A percentile compares a stretch with the other conserved stretches of the same genome.
Evolutionary conservation across 1,140 invertebrate species (phyloP).

Genomic region (Trichomalopsis sarcophagae): DNA sequence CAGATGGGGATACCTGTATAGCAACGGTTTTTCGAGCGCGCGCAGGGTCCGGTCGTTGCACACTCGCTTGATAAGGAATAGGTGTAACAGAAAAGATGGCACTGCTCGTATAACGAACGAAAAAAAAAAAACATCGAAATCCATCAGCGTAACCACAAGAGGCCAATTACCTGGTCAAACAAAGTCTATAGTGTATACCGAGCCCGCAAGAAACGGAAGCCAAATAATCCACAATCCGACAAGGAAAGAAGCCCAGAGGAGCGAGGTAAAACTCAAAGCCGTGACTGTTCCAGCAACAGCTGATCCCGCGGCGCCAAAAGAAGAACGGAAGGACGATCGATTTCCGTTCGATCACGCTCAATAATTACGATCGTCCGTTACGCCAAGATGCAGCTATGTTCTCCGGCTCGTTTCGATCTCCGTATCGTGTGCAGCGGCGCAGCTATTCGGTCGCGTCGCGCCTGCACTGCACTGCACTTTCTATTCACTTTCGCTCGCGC

Average conservation of each 20-base stretch:
- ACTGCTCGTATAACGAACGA: no score
- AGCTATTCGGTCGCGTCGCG: not conserved
- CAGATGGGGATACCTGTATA: not conserved
- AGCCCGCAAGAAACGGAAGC: not conserved
- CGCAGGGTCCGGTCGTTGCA: not conserved
- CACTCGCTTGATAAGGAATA: not conserved
- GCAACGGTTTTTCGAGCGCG: not conserved
- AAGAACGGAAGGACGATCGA: constrained; percentile 18
- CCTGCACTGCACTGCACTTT: not conserved
- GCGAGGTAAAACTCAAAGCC: not conserved
- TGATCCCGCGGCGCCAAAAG: not conserved
- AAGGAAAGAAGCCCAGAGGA: not conserved
- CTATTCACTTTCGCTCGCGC: constrained; percentile 35
- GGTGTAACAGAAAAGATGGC: no score
- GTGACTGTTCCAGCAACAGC: not conserved
- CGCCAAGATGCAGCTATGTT: not conserved
- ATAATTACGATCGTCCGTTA: constrained; percentile 39
- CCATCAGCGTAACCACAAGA: not conserved
- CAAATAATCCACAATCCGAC: not conserved
- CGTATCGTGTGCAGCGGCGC: not conserved
- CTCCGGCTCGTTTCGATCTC: not conserved
- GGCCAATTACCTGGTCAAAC: not conserved
- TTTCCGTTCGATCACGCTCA: constrained; percentile 32
- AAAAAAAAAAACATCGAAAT: not conserved
- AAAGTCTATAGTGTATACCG: not conserved